phyloP scores from a whole-genome alignment of 1,140 invertebrate genomes.

The Drosophila bocki region DNA sequence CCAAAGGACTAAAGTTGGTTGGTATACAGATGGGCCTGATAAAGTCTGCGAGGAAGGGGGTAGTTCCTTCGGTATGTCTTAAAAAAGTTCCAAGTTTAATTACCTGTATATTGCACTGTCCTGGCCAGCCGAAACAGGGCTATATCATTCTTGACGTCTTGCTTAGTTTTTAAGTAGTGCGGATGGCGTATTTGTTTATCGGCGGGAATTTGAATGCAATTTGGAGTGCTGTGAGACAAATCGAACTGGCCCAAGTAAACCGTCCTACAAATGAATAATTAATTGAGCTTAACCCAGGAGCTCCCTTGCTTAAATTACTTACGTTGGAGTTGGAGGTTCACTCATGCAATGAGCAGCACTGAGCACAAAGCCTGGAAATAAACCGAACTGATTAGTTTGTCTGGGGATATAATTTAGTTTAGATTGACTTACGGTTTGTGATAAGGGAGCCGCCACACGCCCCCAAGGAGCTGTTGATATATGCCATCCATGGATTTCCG shows the following conservation, averaged over 20 bases:
- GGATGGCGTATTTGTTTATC: constrained; percentile 4
- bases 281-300: too few relatives aligned
- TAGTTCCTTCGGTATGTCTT: too few relatives aligned
- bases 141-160: not conserved
- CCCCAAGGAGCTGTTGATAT: rapidly evolving
- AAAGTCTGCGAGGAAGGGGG: too few relatives aligned
- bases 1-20: too few relatives aligned
- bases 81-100: too few relatives aligned
- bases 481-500: constrained; percentile 25
- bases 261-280: not conserved
- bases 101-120: too few relatives aligned
- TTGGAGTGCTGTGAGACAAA: not conserved
- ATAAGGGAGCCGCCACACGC: constrained; percentile 25
- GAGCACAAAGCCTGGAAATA: constrained; percentile 11
- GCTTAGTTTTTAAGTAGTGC: not conserved
- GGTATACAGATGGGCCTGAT: too few relatives aligned
- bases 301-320: not conserved
- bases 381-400: not conserved
- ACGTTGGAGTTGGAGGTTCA: not conserved
- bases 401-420: too few relatives aligned
- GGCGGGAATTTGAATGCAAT: not conserved
- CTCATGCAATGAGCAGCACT: constrained; percentile 18
- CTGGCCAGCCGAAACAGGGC: constrained; percentile 1
- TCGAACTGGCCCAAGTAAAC: constrained; percentile 5
- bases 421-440: constrained; percentile 6